Conservation (phyloP, 2,113 vertebrate species). For the Malurus melanocephalus region DNA sequence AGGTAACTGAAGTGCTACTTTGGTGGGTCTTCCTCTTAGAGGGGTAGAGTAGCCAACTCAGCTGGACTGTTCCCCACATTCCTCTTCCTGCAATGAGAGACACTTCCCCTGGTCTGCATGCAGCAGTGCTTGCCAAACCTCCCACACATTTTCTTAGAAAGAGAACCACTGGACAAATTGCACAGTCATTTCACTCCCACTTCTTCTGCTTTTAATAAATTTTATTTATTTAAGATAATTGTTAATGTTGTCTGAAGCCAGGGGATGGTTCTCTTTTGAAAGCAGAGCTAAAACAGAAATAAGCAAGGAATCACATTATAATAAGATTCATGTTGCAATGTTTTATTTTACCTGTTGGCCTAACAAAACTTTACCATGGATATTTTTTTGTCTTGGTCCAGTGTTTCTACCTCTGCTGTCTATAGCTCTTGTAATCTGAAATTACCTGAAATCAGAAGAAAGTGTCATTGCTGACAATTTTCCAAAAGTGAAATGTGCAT, state of each 20-base stretch:
- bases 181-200: not conserved
- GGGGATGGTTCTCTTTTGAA: not conserved
- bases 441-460: not conserved
- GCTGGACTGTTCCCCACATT: not conserved
- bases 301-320: not conserved
- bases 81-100: not conserved
- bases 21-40: not conserved
- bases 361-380: not conserved
- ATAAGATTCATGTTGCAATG: not conserved
- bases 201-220: not conserved
- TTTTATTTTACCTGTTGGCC: not conserved
- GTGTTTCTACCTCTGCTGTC: not conserved
- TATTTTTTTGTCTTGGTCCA: not conserved
- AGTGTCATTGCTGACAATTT: not conserved
- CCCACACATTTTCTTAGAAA: not conserved
- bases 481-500: not conserved
- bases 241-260: not conserved
- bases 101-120: not conserved
- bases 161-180: not conserved
- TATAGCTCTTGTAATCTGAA: not conserved
- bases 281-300: not conserved
- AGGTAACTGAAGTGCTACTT: not conserved
- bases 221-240: not conserved
- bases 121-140: not conserved
- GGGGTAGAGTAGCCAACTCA: not conserved